phyloP scores from a whole-genome alignment of 2,888 invertebrate genomes.

The Macrophya alboannulata region DNA sequence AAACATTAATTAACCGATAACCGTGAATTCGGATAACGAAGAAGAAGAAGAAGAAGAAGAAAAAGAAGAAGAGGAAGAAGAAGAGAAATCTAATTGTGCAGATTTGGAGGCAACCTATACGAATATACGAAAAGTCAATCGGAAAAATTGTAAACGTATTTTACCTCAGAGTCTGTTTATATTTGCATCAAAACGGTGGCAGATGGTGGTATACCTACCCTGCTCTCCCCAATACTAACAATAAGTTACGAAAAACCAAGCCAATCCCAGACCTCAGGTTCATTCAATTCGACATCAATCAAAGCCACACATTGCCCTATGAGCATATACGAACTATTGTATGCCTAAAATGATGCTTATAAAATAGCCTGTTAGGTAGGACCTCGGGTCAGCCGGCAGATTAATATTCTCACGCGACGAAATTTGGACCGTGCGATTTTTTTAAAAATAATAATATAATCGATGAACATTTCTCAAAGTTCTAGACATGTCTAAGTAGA shows the following conservation, averaged over 20 bases:
- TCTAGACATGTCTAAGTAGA: too few relatives aligned
- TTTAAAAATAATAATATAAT: not conserved
- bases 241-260: not conserved
- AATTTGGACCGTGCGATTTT: not conserved
- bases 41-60: not conserved
- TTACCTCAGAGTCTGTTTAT: constrained; percentile 10
- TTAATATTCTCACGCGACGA: not conserved
- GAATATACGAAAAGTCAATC: not conserved
- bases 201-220: not conserved
- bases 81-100: not conserved
- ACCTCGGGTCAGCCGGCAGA: not conserved
- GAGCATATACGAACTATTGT: not conserved
- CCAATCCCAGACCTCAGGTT: constrained; percentile 15
- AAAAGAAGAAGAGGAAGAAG: not conserved
- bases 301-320: constrained; percentile 1
- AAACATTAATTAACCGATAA: not conserved
- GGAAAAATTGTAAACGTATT: not conserved
- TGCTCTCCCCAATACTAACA: not conserved
- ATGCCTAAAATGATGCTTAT: not conserved
- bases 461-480: not conserved
- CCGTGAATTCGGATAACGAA: too few relatives aligned
- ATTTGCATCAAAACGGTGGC: constrained; percentile 13
- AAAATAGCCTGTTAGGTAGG: not conserved
- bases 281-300: constrained; percentile 38
- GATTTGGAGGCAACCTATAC: not conserved